A percentile compares a stretch with the other conserved stretches of the same genome.
Evolutionary conservation across 2,113 vertebrate genomes (phyloP).

Genomic region (Petaurus breviceps): DNA sequence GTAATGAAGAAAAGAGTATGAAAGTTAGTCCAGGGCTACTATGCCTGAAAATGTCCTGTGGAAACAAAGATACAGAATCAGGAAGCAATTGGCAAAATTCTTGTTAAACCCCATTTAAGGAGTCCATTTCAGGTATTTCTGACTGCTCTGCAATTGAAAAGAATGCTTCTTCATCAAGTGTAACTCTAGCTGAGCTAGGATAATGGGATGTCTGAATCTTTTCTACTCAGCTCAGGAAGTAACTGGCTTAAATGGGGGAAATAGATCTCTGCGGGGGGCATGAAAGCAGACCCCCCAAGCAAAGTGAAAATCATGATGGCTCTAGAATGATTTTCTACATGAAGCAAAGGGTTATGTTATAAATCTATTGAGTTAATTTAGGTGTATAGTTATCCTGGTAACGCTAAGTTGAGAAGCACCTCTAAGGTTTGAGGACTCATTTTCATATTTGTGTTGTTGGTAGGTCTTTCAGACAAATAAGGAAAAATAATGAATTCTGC

Average conservation of each 20-base stretch:
- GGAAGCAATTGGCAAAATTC: slow-evolving; percentile 46
- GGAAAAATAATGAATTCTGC: background rate
- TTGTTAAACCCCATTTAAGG: slow-evolving; percentile 32
- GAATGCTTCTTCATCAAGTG: slow-evolving; percentile 15
- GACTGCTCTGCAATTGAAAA: slow-evolving; percentile 48
- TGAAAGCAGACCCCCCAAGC: background rate
- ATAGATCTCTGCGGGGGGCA: background rate
- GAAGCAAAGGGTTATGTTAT: background rate
- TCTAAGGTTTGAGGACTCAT: background rate
- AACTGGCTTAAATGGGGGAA: background rate
- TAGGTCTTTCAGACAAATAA: slow-evolving; percentile 31
- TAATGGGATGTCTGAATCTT: slow-evolving; percentile 39
- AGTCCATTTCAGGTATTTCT: slow-evolving; percentile 40
- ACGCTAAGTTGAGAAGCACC: slow-evolving; percentile 1
- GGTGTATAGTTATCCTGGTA: background rate
- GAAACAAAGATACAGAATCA: slow-evolving; percentile 44
- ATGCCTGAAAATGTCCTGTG: slow-evolving; percentile 34
- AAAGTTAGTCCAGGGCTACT: background rate
- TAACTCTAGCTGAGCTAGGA: background rate
- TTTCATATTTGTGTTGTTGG: slow-evolving; percentile 22
- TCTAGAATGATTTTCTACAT: background rate
- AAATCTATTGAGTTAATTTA: background rate
- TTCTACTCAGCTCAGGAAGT: slow-evolving; percentile 11
- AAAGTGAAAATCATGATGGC: background rate
- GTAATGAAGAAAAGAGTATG: slow-evolving; percentile 6